Conservation (phyloP, 2,888 invertebrate genomes). For the Nomada fucata region DNA sequence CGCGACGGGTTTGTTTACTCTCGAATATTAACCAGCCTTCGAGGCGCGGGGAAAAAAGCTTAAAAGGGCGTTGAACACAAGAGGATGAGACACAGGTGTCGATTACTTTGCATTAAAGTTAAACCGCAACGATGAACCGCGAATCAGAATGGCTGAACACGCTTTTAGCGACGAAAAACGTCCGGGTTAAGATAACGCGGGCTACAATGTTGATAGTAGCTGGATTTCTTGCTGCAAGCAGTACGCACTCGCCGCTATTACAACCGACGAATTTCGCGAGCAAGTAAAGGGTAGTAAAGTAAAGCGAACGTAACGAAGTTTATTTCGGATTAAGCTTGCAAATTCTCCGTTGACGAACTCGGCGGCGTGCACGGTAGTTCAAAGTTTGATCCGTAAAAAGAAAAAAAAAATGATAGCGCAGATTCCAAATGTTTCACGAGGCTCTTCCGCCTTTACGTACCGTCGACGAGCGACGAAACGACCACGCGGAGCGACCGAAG, state of each 20-base stretch:
- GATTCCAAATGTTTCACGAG: background rate
- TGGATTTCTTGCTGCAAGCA: slow-evolving; percentile 25
- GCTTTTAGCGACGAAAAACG: background rate
- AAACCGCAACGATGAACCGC: slow-evolving; percentile 25
- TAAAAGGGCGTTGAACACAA: background rate
- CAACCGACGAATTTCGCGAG: slow-evolving; percentile 19
- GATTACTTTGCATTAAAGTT: slow-evolving; percentile 22
- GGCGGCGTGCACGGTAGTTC: background rate
- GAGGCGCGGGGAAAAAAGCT: background rate
- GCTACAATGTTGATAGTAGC: slow-evolving; percentile 22
- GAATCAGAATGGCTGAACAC: slow-evolving; percentile 15
- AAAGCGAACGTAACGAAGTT: background rate
- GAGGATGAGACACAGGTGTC: background rate
- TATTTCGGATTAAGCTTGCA: slow-evolving; percentile 4
- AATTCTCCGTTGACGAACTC: background rate
- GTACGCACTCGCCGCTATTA: background rate
- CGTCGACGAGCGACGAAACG: slow-evolving; percentile 1
- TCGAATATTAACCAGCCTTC: slow-evolving; percentile 56
- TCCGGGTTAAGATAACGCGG: background rate
- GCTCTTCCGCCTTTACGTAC: background rate
- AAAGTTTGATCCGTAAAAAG: background rate
- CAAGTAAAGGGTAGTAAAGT: background rate
- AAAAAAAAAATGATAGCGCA: background rate
- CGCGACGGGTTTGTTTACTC: slow-evolving; percentile 67
- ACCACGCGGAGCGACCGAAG: background rate